Evolutionary conservation across 2,888 invertebrate species (phyloP).

Genomic region (Calephelis perditalis): DNA sequence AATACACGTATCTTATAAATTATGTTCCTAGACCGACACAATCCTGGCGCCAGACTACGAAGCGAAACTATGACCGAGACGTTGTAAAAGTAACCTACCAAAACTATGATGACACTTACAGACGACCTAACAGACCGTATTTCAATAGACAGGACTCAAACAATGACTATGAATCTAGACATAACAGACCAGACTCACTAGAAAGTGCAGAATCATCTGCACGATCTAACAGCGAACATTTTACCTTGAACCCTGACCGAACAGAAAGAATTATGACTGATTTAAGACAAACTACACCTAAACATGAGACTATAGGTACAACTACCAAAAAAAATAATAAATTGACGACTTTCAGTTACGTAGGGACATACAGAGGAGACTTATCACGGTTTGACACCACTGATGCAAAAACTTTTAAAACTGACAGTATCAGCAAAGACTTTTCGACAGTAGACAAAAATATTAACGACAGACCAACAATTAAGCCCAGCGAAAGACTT

Average conservation of each 20-base stretch:
- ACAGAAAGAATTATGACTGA: constrained; percentile 33
- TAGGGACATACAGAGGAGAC: constrained; percentile 64
- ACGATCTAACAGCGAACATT: constrained; percentile 51
- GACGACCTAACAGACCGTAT: constrained; percentile 58
- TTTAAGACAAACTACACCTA: constrained; percentile 28
- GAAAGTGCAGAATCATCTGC: constrained; percentile 54
- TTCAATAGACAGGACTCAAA: constrained; percentile 48
- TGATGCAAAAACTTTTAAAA: constrained; percentile 29
- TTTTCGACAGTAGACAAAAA: constrained; percentile 47
- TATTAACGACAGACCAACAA: constrained; percentile 33
- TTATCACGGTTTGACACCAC: constrained; percentile 27
- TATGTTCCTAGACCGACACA: constrained; percentile 73
- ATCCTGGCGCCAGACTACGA: constrained; percentile 63
- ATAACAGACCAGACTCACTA: constrained; percentile 42
- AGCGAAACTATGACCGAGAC: constrained; percentile 53
- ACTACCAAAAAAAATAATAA: constrained; percentile 64
- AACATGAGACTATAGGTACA: constrained; percentile 34
- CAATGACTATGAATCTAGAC: constrained; percentile 42
- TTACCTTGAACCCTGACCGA: constrained; percentile 31
- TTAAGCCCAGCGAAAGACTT: constrained; percentile 43
- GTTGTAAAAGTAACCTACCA: constrained; percentile 72
- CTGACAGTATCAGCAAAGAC: constrained; percentile 54
- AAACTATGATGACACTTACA: constrained; percentile 66
- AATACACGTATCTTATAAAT: constrained; percentile 71
- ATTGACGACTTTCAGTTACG: constrained; percentile 70